Conservation (phyloP, 2,113 vertebrate species). For the Podarcis cretensis region DNA sequence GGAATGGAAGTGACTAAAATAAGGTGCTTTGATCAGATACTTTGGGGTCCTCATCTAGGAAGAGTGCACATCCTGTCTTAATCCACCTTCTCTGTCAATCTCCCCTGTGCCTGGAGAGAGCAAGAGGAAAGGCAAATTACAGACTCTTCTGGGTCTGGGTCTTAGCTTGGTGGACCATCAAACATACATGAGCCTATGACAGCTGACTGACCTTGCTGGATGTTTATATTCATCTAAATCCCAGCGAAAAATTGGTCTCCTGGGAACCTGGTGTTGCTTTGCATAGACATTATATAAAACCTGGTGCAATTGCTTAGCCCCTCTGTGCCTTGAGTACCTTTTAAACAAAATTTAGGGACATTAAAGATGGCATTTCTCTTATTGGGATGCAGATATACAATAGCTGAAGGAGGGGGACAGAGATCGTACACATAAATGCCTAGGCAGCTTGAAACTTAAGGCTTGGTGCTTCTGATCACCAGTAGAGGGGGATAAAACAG, state of each 20-base stretch:
- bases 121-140: background rate
- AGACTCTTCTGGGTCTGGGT: no score
- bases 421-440: no score
- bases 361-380: background rate
- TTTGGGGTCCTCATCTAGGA: background rate
- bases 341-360: no score
- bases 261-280: background rate
- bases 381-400: background rate
- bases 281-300: background rate
- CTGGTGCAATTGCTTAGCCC: background rate
- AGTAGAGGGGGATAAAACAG: conserved; percentile 18
- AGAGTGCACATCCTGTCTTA: background rate
- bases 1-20: background rate
- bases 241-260: background rate
- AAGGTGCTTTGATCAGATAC: background rate
- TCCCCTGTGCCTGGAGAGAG: background rate
- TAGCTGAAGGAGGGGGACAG: background rate
- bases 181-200: background rate
- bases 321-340: background rate
- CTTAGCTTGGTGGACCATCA: background rate
- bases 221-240: background rate
- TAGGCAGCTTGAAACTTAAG: no score
- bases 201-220: background rate
- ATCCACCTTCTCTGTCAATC: background rate
- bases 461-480: background rate